Evolutionary conservation across 1,140 invertebrate species (phyloP).

Genomic region (Ruditapes philippinarum): DNA sequence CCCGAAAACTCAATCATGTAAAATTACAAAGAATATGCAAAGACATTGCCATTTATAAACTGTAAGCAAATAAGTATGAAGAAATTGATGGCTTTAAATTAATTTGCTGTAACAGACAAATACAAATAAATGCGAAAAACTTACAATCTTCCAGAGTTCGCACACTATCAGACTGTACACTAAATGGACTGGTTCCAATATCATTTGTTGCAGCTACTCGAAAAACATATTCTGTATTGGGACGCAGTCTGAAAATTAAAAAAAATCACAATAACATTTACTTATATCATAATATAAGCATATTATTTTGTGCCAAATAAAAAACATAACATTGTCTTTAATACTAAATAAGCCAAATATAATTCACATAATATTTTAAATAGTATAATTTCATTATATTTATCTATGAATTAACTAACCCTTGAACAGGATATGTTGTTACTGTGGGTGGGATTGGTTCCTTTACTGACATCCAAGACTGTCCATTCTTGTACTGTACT

Average conservation of each 20-base stretch:
- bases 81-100: too few relatives aligned
- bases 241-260: constrained; percentile 90
- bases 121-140: too few relatives aligned
- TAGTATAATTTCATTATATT: too few relatives aligned
- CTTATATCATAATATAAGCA: background rate
- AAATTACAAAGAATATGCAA: too few relatives aligned
- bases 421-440: constrained; percentile 74
- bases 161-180: constrained; percentile 94
- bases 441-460: constrained; percentile 67
- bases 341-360: too few relatives aligned
- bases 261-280: background rate
- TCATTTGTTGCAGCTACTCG: constrained; percentile 98
- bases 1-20: too few relatives aligned
- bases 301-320: background rate
- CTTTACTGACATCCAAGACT: constrained; percentile 70
- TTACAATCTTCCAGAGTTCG: constrained; percentile 88
- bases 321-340: too few relatives aligned
- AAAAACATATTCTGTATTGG: constrained; percentile 97
- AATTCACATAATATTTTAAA: too few relatives aligned
- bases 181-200: constrained; percentile 97
- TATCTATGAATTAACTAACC: too few relatives aligned
- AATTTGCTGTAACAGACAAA: too few relatives aligned
- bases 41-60: too few relatives aligned
- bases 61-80: too few relatives aligned
- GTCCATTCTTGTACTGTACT: constrained; percentile 90